Conservation (phyloP, 2,888 invertebrate genomes). For the Rhimphoctona megacephalus region DNA sequence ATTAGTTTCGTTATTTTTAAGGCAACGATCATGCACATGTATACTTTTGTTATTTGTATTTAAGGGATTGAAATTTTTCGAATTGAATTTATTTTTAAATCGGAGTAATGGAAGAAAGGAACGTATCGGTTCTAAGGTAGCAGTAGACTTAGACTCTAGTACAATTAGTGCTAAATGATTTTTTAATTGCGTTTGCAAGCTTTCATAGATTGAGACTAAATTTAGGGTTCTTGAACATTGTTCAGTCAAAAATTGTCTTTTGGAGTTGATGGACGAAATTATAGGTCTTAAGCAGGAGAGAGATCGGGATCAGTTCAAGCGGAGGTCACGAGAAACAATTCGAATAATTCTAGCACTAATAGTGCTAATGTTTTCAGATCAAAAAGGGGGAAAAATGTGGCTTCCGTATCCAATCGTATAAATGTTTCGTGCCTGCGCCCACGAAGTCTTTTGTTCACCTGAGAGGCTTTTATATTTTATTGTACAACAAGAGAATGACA, state of each 20-base stretch:
- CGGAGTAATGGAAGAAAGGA: not conserved
- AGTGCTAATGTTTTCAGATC: not conserved
- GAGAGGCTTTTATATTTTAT: too few relatives aligned
- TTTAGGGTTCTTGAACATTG: not conserved
- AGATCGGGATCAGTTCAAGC: not conserved
- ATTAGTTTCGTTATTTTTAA: not conserved
- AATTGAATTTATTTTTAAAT: not conserved
- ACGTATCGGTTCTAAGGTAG: not conserved
- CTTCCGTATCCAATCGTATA: too few relatives aligned
- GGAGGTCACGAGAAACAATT: not conserved
- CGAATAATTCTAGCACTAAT: not conserved
- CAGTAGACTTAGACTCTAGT: not conserved
- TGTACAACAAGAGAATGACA: too few relatives aligned
- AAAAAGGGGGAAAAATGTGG: not conserved
- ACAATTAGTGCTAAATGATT: not conserved
- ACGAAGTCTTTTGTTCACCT: not conserved
- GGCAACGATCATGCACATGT: not conserved
- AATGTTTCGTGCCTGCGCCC: not conserved
- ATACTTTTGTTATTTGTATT: not conserved
- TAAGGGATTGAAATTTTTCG: not conserved
- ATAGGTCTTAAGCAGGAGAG: not conserved
- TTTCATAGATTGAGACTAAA: not conserved
- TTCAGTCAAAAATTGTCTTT: not conserved
- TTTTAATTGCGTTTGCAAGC: not conserved
- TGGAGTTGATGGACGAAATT: not conserved